Evolutionary conservation across 2,113 vertebrate species (phyloP).

Genomic region (Chloropsis cyanopogon): DNA sequence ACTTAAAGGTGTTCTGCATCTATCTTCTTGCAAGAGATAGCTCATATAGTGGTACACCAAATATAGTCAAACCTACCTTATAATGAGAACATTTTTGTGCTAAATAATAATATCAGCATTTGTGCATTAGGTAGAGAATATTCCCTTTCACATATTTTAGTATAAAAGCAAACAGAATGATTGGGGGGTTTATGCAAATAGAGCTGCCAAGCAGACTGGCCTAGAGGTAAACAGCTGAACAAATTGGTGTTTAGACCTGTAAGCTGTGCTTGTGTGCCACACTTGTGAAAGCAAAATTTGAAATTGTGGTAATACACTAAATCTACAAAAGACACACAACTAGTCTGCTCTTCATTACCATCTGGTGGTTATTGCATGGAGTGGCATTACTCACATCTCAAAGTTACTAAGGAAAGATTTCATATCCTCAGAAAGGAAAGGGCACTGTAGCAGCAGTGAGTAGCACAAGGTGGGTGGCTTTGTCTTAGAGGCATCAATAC

Average conservation of each 20-base stretch:
- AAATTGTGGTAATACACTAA: not conserved
- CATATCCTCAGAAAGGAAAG: not conserved
- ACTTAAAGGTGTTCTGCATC: not conserved
- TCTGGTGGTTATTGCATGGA: constrained; percentile 69
- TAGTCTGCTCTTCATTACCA: constrained; percentile 77
- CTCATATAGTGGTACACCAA: not conserved
- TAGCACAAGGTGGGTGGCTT: not conserved
- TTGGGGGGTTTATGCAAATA: not conserved
- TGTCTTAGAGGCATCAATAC: not conserved
- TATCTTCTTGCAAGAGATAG: not conserved
- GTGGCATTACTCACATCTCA: constrained; percentile 55
- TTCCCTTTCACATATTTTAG: not conserved
- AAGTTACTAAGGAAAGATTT: not conserved
- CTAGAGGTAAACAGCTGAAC: not conserved
- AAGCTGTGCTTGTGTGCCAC: not conserved
- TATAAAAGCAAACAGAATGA: not conserved
- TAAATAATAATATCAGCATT: not conserved
- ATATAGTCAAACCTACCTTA: not conserved
- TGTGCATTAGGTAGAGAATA: not conserved
- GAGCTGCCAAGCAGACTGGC: not conserved
- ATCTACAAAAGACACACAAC: not conserved
- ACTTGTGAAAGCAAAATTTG: not conserved
- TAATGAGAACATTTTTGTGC: not conserved
- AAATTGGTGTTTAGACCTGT: not conserved
- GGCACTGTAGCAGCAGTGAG: not conserved